A percentile compares a stretch with the other conserved stretches of the same genome.
phyloP scores from a whole-genome alignment of 1,140 invertebrate species.

The Hirudo medicinalis region DNA sequence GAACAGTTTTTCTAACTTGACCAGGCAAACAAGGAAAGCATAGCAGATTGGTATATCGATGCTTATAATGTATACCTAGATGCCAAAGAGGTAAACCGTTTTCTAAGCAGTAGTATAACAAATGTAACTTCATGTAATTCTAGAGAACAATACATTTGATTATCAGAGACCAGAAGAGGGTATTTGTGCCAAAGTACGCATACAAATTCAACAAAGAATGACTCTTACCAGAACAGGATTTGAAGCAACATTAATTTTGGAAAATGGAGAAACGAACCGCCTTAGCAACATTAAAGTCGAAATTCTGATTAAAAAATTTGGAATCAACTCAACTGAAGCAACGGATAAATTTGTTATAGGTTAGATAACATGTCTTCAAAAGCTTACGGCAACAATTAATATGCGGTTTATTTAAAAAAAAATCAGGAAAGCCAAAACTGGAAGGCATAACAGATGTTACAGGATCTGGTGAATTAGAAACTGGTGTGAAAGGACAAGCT shows the following conservation, averaged over 20 bases:
- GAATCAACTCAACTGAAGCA: background rate
- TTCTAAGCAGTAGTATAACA: too few species aligned
- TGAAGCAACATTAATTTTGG: slow-evolving; percentile 25
- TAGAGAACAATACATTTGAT: background rate
- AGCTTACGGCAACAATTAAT: background rate
- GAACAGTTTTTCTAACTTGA: background rate
- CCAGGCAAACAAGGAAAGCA: slow-evolving; percentile 11
- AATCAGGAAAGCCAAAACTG: slow-evolving; percentile 21
- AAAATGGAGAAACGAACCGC: slow-evolving; percentile 23
- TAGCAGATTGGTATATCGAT: slow-evolving; percentile 17
- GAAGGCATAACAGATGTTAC: slow-evolving; percentile 23
- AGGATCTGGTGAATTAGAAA: slow-evolving; percentile 22
- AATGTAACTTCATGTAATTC: background rate
- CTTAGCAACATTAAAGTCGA: slow-evolving; percentile 20
- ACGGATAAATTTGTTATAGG: slow-evolving; percentile 25
- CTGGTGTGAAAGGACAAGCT: slow-evolving; percentile 22
- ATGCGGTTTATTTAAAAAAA: background rate
- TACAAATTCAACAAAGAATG: slow-evolving; percentile 26
- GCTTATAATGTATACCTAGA: background rate
- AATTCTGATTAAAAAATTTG: slow-evolving; percentile 11
- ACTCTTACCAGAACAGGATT: slow-evolving; percentile 27
- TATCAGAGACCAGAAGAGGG: slow-evolving; percentile 20
- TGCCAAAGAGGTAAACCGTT: slow-evolving; percentile 13
- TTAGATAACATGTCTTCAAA: slow-evolving; percentile 10
- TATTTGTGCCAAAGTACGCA: slow-evolving; percentile 27